Evolutionary conservation across 2,888 invertebrate genomes (phyloP), one percentile per base, ranked within the genome.

Genomic region (Chaitophorus viminalis): DNA sequence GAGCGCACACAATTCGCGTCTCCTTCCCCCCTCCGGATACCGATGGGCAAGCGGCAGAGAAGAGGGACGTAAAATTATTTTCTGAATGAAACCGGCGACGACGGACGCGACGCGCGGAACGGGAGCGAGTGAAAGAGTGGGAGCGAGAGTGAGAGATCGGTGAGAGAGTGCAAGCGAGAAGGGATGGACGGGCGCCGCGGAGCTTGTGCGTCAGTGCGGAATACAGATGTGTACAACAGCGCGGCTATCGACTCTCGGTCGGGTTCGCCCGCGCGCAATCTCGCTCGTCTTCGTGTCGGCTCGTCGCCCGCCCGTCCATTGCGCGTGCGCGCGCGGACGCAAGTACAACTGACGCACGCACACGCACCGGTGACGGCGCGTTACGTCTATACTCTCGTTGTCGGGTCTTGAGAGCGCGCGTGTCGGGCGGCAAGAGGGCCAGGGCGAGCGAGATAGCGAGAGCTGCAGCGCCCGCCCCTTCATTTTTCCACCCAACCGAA

Each of bases 1-100:
- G 85, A n/a, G 74, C 18, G 33, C 60, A 79, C 54, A 39, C 72
- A n/a, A 18, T 33, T 72, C 33, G 31, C n/a, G 31, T 39, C 52
- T 21, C 65, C 36, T 25, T n/a, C 39, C 65, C 39, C 82, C 82
- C 31, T 2, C 68, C 68, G n/a, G 25, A 17, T 18, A n/a, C 17
- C 9, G 29, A 9, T 8, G 3, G 8, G 46, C 39, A 25, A 17
- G n/a, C 68, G 72, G 25, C 29, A 36, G 70, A 33, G 79, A 68
- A 78, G 87, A 54, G 79, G 79, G 65, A 60, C 74, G 81, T 75
- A 87, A 81, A n/a, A 81, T 81, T 79, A 87, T 87, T 87, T 87
- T 87, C 87, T 87, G 81, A 87, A 87, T 87, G 87, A 87, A 87
- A 81, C 75, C 81, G 79, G 79, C 74, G 85, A 25, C n/a, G n/a